Evolutionary conservation across 2,113 vertebrate genomes (phyloP).

Genomic region (Rhinoderma darwinii): DNA sequence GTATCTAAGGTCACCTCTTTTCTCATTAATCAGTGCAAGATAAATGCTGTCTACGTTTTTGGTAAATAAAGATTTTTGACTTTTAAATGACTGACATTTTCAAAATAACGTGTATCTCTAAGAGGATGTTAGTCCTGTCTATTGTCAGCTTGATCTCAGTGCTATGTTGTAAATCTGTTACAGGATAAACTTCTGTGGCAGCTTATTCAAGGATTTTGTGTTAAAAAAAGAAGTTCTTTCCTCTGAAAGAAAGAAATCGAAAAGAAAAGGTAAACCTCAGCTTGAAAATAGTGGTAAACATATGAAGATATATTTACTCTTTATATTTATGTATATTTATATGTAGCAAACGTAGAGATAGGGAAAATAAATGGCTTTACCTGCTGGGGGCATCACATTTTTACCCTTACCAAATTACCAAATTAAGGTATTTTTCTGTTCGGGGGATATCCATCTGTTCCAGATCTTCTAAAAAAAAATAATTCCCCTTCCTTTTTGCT

Average conservation of each 20-base stretch:
- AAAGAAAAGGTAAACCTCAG: neutral
- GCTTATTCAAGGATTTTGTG: constrained; percentile 17
- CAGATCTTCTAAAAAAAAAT: no score
- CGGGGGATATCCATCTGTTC: no score
- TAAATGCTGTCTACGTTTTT: constrained; percentile 61
- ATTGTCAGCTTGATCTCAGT: constrained; percentile 36
- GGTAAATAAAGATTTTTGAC: constrained; percentile 58
- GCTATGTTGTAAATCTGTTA: constrained; percentile 45
- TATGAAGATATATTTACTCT: neutral
- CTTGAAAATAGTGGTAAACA: neutral
- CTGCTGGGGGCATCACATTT: no score
- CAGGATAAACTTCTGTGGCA: constrained; percentile 29
- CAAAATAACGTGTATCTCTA: constrained; percentile 49
- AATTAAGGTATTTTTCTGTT: no score
- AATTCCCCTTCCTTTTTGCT: no score
- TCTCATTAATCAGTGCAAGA: constrained; percentile 66
- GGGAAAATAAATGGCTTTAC: neutral
- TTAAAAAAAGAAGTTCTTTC: neutral
- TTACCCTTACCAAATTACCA: no score
- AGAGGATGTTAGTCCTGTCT: constrained; percentile 29
- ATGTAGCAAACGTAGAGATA: no score
- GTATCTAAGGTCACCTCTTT: constrained; percentile 65
- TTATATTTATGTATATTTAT: neutral
- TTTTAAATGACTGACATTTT: constrained; percentile 58
- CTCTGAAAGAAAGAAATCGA: neutral